Conservation (phyloP, 2,797 vertebrate species). For the Spondyliosoma cantharus region DNA sequence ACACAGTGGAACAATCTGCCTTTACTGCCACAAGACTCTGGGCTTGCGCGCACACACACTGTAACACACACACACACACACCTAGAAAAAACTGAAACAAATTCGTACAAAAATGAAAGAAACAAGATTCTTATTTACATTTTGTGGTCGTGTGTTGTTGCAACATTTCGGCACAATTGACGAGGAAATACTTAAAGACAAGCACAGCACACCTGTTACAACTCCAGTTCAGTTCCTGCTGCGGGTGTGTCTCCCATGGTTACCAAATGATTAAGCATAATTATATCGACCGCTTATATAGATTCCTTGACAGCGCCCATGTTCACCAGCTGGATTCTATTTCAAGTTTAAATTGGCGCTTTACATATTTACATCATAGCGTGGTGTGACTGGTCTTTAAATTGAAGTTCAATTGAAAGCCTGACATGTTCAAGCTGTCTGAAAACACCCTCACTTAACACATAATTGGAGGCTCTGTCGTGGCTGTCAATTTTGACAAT, state of each 20-base stretch:
- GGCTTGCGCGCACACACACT: slow-evolving; percentile 3
- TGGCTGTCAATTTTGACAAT: background rate
- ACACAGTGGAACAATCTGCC: slow-evolving; percentile 47
- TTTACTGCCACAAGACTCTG: slow-evolving; percentile 44
- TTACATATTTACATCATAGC: background rate
- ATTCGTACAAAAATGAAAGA: background rate
- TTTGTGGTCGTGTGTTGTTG: background rate
- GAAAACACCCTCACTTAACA: background rate
- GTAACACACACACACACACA: slow-evolving; percentile 13
- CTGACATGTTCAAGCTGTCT: background rate
- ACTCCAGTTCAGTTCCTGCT: no score
- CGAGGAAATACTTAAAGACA: background rate
- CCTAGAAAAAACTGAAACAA: background rate
- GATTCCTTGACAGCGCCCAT: background rate
- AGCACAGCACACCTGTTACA: background rate
- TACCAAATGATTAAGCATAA: background rate
- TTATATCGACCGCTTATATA: background rate
- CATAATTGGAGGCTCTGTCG: background rate
- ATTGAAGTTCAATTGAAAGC: background rate
- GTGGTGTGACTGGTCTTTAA: background rate
- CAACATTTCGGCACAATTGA: background rate
- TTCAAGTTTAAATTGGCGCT: background rate
- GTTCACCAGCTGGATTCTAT: background rate
- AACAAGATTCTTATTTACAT: background rate
- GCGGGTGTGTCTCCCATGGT: background rate